Evolutionary conservation across 2,888 invertebrate genomes (phyloP).

Genomic region (Mylabris sibirica): DNA sequence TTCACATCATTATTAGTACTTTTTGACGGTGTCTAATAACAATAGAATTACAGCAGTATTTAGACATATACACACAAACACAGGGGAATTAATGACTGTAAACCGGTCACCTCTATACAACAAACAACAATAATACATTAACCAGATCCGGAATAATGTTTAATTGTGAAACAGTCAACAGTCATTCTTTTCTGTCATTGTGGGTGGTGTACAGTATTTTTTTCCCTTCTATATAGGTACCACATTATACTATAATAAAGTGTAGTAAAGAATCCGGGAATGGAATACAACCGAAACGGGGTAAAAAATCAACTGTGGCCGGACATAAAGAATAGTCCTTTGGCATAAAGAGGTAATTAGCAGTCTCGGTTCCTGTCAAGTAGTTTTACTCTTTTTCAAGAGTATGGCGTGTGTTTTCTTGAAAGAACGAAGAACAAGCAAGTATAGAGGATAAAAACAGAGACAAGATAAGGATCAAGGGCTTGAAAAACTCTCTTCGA

Average conservation of each 20-base stretch:
- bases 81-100: not conserved
- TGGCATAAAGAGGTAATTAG: conserved; percentile 58
- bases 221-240: conserved; percentile 29
- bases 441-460: too few species aligned
- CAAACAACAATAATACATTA: conserved; percentile 4
- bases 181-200: conserved; percentile 44
- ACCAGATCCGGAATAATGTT: conserved; percentile 16
- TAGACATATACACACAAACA: too few species aligned
- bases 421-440: conserved; percentile 39
- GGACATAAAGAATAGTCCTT: conserved; percentile 53
- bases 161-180: conserved; percentile 34
- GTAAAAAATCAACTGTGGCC: conserved; percentile 43
- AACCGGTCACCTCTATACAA: not conserved
- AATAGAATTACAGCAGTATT: not conserved
- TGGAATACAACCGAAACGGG: conserved; percentile 20
- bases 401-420: conserved; percentile 50
- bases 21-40: not conserved
- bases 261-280: not conserved
- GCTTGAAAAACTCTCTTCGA: conserved; percentile 40
- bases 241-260: too few species aligned
- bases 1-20: not conserved
- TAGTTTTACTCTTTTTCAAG: conserved; percentile 54
- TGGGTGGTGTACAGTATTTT: conserved; percentile 40
- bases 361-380: conserved; percentile 58
- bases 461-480: conserved; percentile 46